Evolutionary conservation across 2,888 invertebrate species (phyloP).

Genomic region (Timema cristinae): DNA sequence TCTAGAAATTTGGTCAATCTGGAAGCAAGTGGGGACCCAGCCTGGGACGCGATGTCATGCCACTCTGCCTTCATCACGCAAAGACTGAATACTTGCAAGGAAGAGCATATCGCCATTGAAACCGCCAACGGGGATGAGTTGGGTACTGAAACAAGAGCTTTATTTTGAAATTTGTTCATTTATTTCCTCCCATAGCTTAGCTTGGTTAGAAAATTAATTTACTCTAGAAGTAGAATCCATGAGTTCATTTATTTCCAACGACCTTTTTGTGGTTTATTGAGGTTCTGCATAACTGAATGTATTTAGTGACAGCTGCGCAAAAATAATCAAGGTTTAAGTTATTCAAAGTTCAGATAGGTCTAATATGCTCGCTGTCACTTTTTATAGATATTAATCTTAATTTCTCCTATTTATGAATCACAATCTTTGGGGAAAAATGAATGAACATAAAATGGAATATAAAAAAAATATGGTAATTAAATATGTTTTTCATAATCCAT

Average conservation of each 20-base stretch:
- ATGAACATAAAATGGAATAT: no score
- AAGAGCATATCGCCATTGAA: constrained; percentile 56
- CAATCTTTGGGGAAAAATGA: no score
- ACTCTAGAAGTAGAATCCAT: background rate
- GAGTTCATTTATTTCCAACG: background rate
- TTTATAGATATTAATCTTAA: background rate
- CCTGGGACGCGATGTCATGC: constrained; percentile 90
- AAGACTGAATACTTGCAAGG: constrained; percentile 61
- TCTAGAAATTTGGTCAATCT: constrained; percentile 62
- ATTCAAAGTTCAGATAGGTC: no score
- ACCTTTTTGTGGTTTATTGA: background rate
- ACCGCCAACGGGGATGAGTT: constrained; percentile 33
- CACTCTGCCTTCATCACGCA: constrained; percentile 74
- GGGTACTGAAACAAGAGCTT: constrained; percentile 16
- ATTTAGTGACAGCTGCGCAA: no score
- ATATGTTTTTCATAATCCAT: no score
- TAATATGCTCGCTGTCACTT: no score
- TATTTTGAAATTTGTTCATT: constrained; percentile 32
- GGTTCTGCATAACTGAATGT: background rate
- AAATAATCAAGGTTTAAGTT: no score
- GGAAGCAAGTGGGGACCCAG: constrained; percentile 82
- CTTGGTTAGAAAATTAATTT: background rate
- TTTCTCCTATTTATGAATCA: no score
- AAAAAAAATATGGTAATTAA: no score
- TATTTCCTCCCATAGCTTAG: constrained; percentile 27